A percentile compares a stretch with the other conserved stretches of the same genome.
Evolutionary conservation across 2,888 invertebrate species (phyloP).

Genomic region (Pristionchus fissidentatus): DNA sequence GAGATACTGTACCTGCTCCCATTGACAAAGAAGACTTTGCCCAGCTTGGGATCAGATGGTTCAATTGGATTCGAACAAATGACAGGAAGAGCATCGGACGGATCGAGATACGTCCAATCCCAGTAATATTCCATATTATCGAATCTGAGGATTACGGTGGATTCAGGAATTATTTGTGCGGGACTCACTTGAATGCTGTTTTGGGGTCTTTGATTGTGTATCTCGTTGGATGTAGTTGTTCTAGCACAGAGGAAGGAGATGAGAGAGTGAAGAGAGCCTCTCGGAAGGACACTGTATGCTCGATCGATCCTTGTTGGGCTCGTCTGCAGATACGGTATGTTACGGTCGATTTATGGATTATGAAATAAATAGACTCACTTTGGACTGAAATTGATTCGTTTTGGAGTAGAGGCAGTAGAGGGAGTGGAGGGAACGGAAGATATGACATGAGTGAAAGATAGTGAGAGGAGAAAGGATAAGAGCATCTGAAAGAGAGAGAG

Average conservation of each 20-base stretch:
- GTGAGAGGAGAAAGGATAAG: not conserved
- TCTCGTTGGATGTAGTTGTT: not conserved
- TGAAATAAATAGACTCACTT: constrained; percentile 16
- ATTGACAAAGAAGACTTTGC: constrained; percentile 47
- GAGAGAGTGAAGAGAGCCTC: constrained; percentile 45
- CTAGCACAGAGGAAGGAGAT: constrained; percentile 29
- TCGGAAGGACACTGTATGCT: constrained; percentile 43
- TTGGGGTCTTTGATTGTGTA: constrained; percentile 27
- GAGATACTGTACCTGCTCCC: constrained; percentile 41
- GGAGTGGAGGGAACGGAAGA: constrained; percentile 2
- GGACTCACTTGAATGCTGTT: constrained; percentile 40
- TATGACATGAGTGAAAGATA: not conserved
- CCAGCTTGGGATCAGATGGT: constrained; percentile 47
- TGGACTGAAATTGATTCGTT: constrained; percentile 42
- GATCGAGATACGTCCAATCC: constrained; percentile 47
- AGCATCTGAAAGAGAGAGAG: not conserved
- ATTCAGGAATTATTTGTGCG: not conserved
- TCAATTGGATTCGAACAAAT: constrained; percentile 48
- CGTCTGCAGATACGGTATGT: constrained; percentile 6
- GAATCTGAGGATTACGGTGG: not conserved
- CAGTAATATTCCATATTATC: constrained; percentile 31
- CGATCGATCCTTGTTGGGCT: constrained; percentile 34
- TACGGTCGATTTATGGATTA: not conserved
- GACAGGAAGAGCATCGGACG: constrained; percentile 25
- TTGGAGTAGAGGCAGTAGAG: not conserved